Percentiles rank a stretch among this genome's conserved stretches.
Evolutionary conservation across 2,797 vertebrate species (phyloP).

Genomic region (Cyclopterus lumpus): DNA sequence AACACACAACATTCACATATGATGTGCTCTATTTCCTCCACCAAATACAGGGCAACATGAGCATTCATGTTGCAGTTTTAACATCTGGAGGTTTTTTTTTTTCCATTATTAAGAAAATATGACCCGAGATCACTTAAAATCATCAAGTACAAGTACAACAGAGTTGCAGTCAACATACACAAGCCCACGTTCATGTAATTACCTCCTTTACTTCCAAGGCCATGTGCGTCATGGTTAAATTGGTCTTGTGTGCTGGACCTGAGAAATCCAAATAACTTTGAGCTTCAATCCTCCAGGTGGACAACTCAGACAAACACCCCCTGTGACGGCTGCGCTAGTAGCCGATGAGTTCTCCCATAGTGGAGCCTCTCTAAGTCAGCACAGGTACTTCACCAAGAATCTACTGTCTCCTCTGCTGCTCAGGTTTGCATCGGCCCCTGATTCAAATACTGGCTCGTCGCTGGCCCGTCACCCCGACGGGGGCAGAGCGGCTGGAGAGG

Average conservation of each 20-base stretch:
- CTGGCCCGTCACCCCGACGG: slow-evolving; percentile 23
- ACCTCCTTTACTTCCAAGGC: slow-evolving; percentile 74
- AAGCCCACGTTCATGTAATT: slow-evolving; percentile 29
- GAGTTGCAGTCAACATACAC: not conserved
- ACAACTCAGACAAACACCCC: slow-evolving; percentile 24
- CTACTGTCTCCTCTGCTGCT: slow-evolving; percentile 15
- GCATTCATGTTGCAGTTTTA: not conserved
- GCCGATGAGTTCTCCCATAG: slow-evolving; percentile 40
- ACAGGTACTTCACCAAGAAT: slow-evolving; percentile 19
- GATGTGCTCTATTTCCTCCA: not conserved
- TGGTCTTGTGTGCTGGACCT: slow-evolving; percentile 25
- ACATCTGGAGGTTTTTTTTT: not conserved
- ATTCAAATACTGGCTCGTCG: slow-evolving; percentile 33
- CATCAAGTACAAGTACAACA: not conserved
- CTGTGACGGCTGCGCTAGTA: slow-evolving; percentile 19
- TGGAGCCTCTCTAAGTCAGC: slow-evolving; percentile 28
- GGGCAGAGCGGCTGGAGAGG: slow-evolving; percentile 15
- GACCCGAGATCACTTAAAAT: not conserved
- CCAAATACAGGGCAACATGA: not conserved
- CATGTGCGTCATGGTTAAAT: slow-evolving; percentile 73
- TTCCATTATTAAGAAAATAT: not conserved
- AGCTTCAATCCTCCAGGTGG: slow-evolving; percentile 32
- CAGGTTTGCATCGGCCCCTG: slow-evolving; percentile 17
- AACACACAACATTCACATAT: not conserved
- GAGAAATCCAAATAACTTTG: slow-evolving; percentile 53